phyloP scores from a whole-genome alignment of 2,888 invertebrate species.

The Caradrina clavipalpis region DNA sequence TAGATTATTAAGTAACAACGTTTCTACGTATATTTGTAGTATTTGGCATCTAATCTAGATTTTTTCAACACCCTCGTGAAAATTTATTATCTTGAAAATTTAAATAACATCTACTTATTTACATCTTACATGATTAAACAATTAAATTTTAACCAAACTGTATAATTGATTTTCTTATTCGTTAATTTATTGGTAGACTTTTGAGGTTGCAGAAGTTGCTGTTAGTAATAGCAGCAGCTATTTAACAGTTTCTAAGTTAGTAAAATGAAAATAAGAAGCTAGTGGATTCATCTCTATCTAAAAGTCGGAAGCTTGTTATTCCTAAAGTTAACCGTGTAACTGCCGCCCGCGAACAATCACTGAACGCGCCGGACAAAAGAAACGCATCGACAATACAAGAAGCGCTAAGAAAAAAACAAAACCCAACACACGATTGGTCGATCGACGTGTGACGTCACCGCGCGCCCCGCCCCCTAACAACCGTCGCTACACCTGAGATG shows the following conservation, averaged over 20 bases:
- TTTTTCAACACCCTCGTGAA: background rate
- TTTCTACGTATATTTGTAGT: background rate
- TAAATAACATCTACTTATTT: background rate
- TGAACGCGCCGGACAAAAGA: constrained; percentile 79
- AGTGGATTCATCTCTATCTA: constrained; percentile 61
- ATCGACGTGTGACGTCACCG: constrained; percentile 84
- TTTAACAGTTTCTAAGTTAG: background rate
- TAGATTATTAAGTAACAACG: background rate
- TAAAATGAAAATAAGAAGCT: constrained; percentile 41
- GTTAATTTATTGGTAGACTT: background rate
- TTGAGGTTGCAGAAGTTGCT: background rate
- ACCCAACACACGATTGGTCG: constrained; percentile 80
- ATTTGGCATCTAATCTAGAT: background rate
- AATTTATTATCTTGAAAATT: background rate
- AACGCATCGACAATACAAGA: constrained; percentile 81
- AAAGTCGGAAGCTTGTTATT: constrained; percentile 76
- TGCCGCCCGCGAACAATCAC: constrained; percentile 75
- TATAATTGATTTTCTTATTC: background rate
- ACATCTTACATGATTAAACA: background rate
- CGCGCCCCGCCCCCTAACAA: constrained; percentile 88
- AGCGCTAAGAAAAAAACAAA: constrained; percentile 81
- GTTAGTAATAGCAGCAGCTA: background rate
- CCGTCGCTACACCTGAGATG: constrained; percentile 89
- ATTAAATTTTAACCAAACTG: background rate
- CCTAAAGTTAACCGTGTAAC: constrained; percentile 76